Conservation (phyloP, 1,140 invertebrate species). For the Drosophila punjabiensis region DNA sequence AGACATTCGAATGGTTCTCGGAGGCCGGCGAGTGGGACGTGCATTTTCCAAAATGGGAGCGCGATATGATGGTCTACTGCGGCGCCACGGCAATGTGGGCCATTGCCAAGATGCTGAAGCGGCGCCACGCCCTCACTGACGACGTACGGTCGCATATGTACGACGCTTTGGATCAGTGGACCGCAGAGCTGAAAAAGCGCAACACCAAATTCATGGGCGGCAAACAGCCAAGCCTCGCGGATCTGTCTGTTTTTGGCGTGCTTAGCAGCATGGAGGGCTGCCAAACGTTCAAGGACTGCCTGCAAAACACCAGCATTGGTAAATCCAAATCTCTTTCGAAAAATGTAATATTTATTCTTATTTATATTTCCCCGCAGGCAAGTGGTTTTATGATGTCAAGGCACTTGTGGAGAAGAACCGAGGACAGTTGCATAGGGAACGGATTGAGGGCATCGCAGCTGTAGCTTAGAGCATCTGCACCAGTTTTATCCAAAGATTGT, state of each 20-base stretch:
- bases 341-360: background rate
- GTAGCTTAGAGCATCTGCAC: conserved; percentile 23
- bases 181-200: conserved; percentile 89
- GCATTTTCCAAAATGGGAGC: conserved; percentile 94
- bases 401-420: conserved; percentile 86
- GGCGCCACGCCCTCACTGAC: conserved; percentile 93
- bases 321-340: background rate
- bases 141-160: conserved; percentile 96
- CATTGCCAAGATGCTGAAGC: conserved; percentile 95
- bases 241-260: conserved; percentile 97
- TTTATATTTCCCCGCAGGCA: conserved; percentile 45
- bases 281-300: conserved; percentile 94
- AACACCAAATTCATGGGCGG: conserved; percentile 94
- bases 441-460: conserved; percentile 51
- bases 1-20: conserved; percentile 97
- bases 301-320: conserved; percentile 90
- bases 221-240: conserved; percentile 94
- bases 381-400: conserved; percentile 87
- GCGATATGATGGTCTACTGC: conserved; percentile 95
- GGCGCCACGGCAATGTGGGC: conserved; percentile 97
- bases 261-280: conserved; percentile 98
- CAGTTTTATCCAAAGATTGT: conserved; percentile 55
- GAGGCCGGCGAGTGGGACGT: conserved; percentile 96
- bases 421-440: conserved; percentile 81
- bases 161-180: conserved; percentile 94